Percentiles rank a stretch among this genome's conserved stretches.
phyloP scores from a whole-genome alignment of 2,113 vertebrate species.

The Dermatemys mawii region DNA sequence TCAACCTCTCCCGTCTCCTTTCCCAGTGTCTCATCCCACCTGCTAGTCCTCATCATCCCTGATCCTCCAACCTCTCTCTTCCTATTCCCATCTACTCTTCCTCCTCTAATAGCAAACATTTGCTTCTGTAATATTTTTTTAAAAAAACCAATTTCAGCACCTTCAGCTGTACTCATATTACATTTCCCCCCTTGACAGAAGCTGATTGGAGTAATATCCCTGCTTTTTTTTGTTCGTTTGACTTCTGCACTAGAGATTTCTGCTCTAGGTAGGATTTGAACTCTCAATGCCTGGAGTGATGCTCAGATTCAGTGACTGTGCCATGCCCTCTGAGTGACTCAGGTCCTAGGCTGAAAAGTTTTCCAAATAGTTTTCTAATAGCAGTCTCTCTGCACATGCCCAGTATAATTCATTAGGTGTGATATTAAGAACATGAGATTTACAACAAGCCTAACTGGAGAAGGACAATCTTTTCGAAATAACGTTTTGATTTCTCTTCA shows the following conservation, averaged over 20 bases:
- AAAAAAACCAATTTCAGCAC: background rate
- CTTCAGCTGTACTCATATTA: background rate
- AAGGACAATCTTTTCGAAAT: background rate
- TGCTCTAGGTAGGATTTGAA: background rate
- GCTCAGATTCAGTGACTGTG: background rate
- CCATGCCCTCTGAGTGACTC: background rate
- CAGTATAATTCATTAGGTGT: background rate
- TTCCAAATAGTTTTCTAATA: background rate
- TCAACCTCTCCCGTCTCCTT: background rate
- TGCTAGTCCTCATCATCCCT: background rate
- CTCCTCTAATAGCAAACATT: background rate
- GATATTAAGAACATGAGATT: background rate
- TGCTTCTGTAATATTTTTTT: background rate
- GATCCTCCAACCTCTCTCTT: background rate
- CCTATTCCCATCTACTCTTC: background rate
- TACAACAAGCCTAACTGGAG: background rate
- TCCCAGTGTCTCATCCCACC: no score
- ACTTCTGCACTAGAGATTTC: background rate
- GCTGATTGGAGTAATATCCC: background rate
- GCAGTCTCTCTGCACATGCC: background rate
- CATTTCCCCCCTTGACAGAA: background rate
- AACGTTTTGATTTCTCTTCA: background rate
- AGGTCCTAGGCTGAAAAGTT: background rate
- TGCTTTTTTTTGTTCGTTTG: background rate
- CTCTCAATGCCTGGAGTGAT: background rate